Evolutionary conservation across 2,888 invertebrate species (phyloP), one percentile per base, ranked within the genome.

Genomic region (Melinaea marsaeus): DNA sequence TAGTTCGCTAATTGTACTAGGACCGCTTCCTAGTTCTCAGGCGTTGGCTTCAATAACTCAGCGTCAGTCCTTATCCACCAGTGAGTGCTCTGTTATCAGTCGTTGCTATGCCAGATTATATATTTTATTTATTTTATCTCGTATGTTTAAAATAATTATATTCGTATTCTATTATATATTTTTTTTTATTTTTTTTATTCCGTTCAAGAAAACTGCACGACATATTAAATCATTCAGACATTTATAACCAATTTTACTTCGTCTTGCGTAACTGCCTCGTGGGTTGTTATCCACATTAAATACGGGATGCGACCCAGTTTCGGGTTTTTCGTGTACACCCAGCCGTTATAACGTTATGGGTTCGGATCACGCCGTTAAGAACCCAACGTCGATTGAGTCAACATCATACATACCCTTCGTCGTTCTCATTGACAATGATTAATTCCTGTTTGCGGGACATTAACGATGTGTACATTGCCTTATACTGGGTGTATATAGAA

Each of bases 301-400:
- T 56, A 57, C 42, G 34, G 48, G 51, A 55, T 55, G 51, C 61
- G 81, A 84, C 83, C 83, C 77, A 81, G 77, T 84, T 85, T 73
- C 22, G 22, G 75, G 75, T 74, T 74, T 75, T 74, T 76, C 79
- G 75, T 79, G 80, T 78, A 74, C 69, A 70, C 73, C 73, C 71
- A 67, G 71, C 77, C 79, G 71, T 76, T 78, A 72, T 79, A 80
- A 73, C 69, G 66, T 85, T 84, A 85, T 78, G 78, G 76, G 75
- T 69, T 69, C 75, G 70, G 70, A 72, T 74, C 79, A 80, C 79
- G 79, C 75, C 74, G 79, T 83, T 79, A 81, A 76, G 75, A 74
- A 80, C 79, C 76, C 77, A 76, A 75, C 75, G 76, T 78, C 79
- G 81, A 81, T 79, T 76, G 75, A 77, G 72, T 75, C 72, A 78